phyloP scores from a whole-genome alignment of 2,888 invertebrate species.

The Digitonthophagus gazella region DNA sequence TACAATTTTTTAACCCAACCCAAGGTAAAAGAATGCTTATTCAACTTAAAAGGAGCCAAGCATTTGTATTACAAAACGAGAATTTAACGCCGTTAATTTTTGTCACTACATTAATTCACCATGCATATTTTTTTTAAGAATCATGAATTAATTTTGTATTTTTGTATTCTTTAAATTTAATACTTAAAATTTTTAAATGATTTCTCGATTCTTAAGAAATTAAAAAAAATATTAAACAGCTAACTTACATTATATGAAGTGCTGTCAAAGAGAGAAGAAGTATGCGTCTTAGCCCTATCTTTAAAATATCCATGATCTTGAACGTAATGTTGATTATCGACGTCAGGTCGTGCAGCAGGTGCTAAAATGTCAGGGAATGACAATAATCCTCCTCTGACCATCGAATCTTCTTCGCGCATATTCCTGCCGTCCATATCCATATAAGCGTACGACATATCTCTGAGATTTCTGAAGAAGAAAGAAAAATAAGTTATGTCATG shows the following conservation, averaged over 20 bases:
- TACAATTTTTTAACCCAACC: too few species aligned
- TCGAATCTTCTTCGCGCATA: slow-evolving; percentile 36
- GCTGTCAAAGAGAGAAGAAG: slow-evolving; percentile 41
- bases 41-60: too few species aligned
- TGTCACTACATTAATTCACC: too few species aligned
- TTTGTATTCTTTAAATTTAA: too few species aligned
- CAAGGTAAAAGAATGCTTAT: too few species aligned
- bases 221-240: neutral
- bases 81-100: too few species aligned
- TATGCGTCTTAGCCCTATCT: slow-evolving; percentile 41
- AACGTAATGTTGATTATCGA: slow-evolving; percentile 40
- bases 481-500: too few species aligned
- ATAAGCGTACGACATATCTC: slow-evolving; percentile 41
- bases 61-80: too few species aligned
- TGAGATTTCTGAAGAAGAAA: slow-evolving; percentile 35
- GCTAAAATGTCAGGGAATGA: slow-evolving; percentile 50
- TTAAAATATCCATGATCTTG: slow-evolving; percentile 44
- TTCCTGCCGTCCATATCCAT: slow-evolving; percentile 26
- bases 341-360: slow-evolving; percentile 42
- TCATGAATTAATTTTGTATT: too few species aligned
- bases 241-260: slow-evolving; percentile 43
- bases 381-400: slow-evolving; percentile 42
- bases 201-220: neutral
- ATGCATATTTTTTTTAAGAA: too few species aligned
- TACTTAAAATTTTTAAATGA: neutral